Conservation (phyloP, 2,797 vertebrate species). For the Choloepus didactylus region DNA sequence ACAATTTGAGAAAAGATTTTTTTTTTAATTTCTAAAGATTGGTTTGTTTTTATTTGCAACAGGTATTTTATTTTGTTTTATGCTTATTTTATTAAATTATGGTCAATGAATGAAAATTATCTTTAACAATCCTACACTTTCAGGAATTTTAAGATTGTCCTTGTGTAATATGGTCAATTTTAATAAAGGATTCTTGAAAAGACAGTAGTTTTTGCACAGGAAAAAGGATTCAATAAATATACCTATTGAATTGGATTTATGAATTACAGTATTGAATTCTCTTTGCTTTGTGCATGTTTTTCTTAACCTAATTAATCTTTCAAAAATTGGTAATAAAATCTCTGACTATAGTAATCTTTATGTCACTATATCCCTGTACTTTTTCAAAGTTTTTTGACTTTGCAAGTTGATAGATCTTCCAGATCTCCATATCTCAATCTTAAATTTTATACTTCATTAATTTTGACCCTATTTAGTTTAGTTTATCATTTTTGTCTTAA, state of each 20-base stretch:
- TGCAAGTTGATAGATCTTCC: neutral
- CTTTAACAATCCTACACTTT: neutral
- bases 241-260: neutral
- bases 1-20: neutral
- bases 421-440: neutral
- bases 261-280: neutral
- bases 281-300: neutral
- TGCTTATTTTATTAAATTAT: neutral
- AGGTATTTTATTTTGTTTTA: neutral
- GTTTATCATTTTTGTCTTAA: neutral
- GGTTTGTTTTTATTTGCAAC: neutral
- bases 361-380: neutral
- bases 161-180: neutral
- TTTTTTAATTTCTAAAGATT: neutral
- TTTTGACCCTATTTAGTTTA: neutral
- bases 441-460: neutral
- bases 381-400: constrained; percentile 2
- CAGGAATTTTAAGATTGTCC: neutral
- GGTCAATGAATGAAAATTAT: neutral
- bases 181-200: neutral
- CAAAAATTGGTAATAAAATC: neutral
- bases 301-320: neutral
- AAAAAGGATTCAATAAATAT: neutral
- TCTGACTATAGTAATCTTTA: neutral
- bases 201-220: neutral